Evolutionary conservation across 2,113 vertebrate species (phyloP), one percentile per base, ranked within the genome.

Genomic region (Oryzias melastigma): DNA sequence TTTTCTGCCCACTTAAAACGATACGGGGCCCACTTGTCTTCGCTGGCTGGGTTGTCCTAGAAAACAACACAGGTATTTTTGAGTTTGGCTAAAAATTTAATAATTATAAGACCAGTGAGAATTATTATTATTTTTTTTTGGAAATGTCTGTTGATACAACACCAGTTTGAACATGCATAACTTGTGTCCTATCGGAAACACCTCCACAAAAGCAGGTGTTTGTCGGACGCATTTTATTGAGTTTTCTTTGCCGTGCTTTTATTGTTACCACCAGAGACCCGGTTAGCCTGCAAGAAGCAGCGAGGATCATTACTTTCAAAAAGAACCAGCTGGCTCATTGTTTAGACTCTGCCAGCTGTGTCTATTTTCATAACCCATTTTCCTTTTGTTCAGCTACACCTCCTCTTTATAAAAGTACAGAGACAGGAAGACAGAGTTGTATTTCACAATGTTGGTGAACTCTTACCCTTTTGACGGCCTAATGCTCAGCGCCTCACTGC

Each of bases 291-390:
- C 3, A 46, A 80, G 80, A 74, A 79, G 71, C 73, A 27, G 45
- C 55, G 82, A 89, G 73, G 79, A 88, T 79, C 76, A 75, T 87
- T 85, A 81, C 84, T 72, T 83, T 77, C 77, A 85, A 87, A 85
- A 85, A 78, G 87, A 88, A 86, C 85, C 90, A 91, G 82, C 88
- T 91, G 89, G 85, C 72, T 84, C 65, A 88, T 91, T 91, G 90
- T 92, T 90, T 86, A 74, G 81, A 76, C 73, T 73, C 67, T 81
- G 71, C 87, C 91, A 91, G 88, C 89, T 92, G 90, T 85, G 86
- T 90, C 86, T 90, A 85, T 92, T 91, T 89, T 87, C 87, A 88
- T 90, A 90, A 89, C 78, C 85, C 78, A 58, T 85, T 90, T 87
- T 89, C 84, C 85, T 84, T 92, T 88, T 91, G 88, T 89, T 86